A percentile compares a stretch with the other conserved stretches of the same genome.
phyloP scores from a whole-genome alignment of 2,113 vertebrate genomes.

The Sylvia atricapilla region DNA sequence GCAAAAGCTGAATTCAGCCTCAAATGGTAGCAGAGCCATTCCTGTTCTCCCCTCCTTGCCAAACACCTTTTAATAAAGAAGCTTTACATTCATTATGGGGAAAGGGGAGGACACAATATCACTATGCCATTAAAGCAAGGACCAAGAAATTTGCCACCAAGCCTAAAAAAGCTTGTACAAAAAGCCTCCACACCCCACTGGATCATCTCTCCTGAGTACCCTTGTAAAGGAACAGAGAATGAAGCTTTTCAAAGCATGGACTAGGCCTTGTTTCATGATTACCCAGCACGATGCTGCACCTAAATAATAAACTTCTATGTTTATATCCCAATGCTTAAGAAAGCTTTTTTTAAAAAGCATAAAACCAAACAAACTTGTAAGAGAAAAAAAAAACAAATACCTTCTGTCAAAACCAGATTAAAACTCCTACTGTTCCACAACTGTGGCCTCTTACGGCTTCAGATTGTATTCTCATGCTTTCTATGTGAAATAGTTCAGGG shows the following conservation, averaged over 20 bases:
- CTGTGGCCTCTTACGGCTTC: neutral
- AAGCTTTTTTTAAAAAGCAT: neutral
- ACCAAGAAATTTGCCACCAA: neutral
- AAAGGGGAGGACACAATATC: neutral
- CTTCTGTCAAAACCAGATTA: neutral
- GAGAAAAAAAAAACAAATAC: neutral
- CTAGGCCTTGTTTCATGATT: neutral
- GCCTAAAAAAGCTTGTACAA: neutral
- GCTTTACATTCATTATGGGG: neutral
- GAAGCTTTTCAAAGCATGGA: neutral
- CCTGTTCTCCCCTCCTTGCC: neutral
- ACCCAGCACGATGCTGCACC: neutral
- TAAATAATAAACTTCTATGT: neutral
- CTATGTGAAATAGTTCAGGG: neutral
- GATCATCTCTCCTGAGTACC: neutral
- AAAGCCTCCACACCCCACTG: neutral
- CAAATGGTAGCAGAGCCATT: neutral
- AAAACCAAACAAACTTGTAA: neutral
- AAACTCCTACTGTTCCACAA: neutral
- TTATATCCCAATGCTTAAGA: neutral
- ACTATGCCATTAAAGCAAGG: neutral
- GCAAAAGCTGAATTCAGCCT: neutral
- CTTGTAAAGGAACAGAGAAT: neutral
- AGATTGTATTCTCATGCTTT: neutral
- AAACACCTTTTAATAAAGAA: neutral